Percentiles rank a stretch among this genome's conserved stretches.
phyloP scores from a whole-genome alignment of 2,888 invertebrate species.

The Platypus cylindrus region DNA sequence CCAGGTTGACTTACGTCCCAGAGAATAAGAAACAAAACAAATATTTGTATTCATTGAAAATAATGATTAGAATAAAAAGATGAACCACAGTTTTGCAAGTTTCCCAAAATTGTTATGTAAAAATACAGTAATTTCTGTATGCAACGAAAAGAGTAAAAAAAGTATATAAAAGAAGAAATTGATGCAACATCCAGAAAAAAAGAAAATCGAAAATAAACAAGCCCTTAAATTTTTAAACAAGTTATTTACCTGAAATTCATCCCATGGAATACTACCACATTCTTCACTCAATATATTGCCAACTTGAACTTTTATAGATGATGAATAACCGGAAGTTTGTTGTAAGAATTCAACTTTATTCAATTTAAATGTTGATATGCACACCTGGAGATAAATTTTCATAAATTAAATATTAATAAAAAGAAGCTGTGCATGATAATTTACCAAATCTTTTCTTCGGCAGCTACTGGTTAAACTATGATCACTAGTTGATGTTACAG shows the following conservation, averaged over 20 bases:
- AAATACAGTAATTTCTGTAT: no score
- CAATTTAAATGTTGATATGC: conserved; percentile 52
- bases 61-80: no score
- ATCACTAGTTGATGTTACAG: conserved; percentile 70
- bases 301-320: conserved; percentile 55
- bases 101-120: no score
- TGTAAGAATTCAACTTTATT: conserved; percentile 61
- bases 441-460: conserved; percentile 64
- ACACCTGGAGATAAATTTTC: conserved; percentile 34
- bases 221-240: no score
- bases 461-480: conserved; percentile 70
- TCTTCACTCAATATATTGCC: conserved; percentile 66
- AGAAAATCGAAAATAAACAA: conserved; percentile 1
- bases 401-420: conserved; percentile 13
- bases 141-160: no score
- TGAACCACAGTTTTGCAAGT: no score
- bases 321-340: conserved; percentile 54
- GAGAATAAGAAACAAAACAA: no score
- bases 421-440: conserved; percentile 11
- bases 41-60: no score
- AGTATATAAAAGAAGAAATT: no score
- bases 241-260: conserved; percentile 76
- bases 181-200: no score
- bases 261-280: conserved; percentile 81
- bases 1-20: no score